Base-by-base conservation (phyloP, 37 sponge, comb jelly and placozoan species). In the Axinella damicornis region DNA sequence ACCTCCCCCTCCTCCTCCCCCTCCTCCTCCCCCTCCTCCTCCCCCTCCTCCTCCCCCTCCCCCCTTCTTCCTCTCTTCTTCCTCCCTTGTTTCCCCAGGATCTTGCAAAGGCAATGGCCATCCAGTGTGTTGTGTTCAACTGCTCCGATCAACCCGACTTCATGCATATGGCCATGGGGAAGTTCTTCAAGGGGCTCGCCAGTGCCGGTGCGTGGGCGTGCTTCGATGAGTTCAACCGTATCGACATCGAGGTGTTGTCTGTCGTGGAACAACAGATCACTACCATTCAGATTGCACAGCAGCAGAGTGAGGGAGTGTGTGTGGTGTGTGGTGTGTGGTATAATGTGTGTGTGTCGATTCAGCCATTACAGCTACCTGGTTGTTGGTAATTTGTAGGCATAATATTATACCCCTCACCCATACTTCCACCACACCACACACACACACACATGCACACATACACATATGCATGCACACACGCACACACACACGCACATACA, bases 121-220 rank as follows among this genome's bases (percentile, higher is more conserved):
- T 92, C 63, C 99, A 99, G 92, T 99, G 99, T 88, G 99, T 99
- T 14, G 99, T 99, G 82, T 99, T 99, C 94, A 99, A 99, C 92
- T 99, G 99, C 57, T 99, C 99, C 16, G 99, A 99, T 61, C 97
- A 97, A 79, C 92, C 97, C 22, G 99, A 99, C 76, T 96, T 93
- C 86, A 99, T n/a, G n/a, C n/a, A n/a, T n/a, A n/a, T 97, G 99
- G 99, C 99, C 22, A 99, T 99, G 99, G 99, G 99, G 16, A 99
- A 99, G 85, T 99, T 99, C 94, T 97, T 99, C 92, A 99, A 99
- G 77, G 99, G 99, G 2, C 88, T 99, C 53, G 99, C 99, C 78
- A 88, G 92, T 70, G 91, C 99, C 81, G 99, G 99, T n/a, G 99
- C 99, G 0, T 99, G 99, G 99, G 99, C 99, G 2, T 99, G 99